These are phyloP conservation scores for Amblyjoppa proteus DNA, from an alignment of 2,888 invertebrate species.

Conservation along the genomic window DNA sequence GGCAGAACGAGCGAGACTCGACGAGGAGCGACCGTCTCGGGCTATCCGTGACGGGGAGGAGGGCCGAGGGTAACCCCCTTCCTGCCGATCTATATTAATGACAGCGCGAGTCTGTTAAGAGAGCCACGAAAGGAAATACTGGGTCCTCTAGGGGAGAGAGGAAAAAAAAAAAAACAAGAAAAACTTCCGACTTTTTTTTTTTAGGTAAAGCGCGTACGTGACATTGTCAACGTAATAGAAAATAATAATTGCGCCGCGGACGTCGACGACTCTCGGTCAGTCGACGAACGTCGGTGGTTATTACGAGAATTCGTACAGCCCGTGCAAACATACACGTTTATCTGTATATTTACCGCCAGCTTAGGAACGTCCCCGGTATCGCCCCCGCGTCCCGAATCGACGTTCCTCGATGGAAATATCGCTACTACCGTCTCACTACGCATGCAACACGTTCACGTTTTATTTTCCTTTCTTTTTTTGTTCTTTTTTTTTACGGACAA, in stretches of 20 bases:
- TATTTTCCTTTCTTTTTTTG: neutral
- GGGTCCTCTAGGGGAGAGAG: neutral
- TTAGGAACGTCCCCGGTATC: conserved; percentile 48
- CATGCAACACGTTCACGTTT: conserved; percentile 46
- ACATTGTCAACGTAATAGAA: neutral
- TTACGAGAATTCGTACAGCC: conserved; percentile 4
- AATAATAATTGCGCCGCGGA: neutral
- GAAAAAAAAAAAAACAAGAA: neutral
- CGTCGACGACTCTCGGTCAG: neutral
- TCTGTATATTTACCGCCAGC: conserved; percentile 61
- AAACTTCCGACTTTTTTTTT: neutral
- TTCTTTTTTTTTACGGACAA: conserved; percentile 26
- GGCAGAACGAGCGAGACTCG: conserved; percentile 47
- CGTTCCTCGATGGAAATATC: neutral
- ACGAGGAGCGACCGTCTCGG: conserved; percentile 37
- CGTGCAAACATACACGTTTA: conserved; percentile 7
- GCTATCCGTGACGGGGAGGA: conserved; percentile 21
- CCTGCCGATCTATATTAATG: conserved; percentile 64
- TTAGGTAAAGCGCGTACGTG: neutral
- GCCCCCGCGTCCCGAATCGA: conserved; percentile 34
- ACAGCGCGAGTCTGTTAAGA: conserved; percentile 46
- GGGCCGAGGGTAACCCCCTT: conserved; percentile 53
- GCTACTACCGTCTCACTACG: conserved; percentile 33
- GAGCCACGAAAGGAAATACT: conserved; percentile 60
- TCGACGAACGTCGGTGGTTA: neutral